These are phyloP conservation scores for Bombus fervidus DNA, from an alignment of 1,140 invertebrate species.

Conservation along the genomic window DNA sequence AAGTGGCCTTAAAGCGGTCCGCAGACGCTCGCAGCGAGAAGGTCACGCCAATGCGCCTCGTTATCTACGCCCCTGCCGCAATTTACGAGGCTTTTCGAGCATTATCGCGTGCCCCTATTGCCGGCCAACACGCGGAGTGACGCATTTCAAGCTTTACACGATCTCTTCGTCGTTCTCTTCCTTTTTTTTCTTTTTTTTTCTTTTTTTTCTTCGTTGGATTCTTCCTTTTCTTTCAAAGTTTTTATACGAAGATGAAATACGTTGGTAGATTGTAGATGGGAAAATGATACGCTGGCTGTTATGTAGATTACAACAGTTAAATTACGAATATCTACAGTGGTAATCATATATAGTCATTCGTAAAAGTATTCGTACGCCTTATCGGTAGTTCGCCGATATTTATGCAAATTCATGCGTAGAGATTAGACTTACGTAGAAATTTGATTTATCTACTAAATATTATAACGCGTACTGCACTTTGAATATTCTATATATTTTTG, in stretches of 20 bases:
- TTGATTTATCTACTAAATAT: too few relatives aligned
- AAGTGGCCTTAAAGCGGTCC: slow-evolving; percentile 53
- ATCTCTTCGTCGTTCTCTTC: neutral
- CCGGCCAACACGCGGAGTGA: slow-evolving; percentile 26
- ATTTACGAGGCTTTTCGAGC: slow-evolving; percentile 63
- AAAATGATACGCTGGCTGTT: neutral
- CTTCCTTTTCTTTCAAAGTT: neutral
- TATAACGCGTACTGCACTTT: too few relatives aligned
- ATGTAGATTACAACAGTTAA: neutral
- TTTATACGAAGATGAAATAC: neutral
- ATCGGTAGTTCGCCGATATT: neutral
- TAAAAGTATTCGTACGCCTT: neutral
- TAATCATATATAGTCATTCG: neutral
- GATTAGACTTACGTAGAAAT: too few relatives aligned
- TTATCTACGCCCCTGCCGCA: slow-evolving; percentile 67
- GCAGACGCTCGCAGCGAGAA: slow-evolving; percentile 60
- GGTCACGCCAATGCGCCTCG: slow-evolving; percentile 70
- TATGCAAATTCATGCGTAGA: too few relatives aligned
- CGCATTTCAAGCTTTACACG: slow-evolving; percentile 12
- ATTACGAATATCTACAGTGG: neutral
- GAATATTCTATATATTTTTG: too few relatives aligned
- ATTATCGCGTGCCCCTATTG: slow-evolving; percentile 65
- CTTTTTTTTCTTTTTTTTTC: accelerated
- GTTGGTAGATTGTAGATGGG: neutral
- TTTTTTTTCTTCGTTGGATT: too few relatives aligned